Evolutionary conservation across 2,797 vertebrate genomes (phyloP).

Genomic region (Myoxocephalus aenaeus): DNA sequence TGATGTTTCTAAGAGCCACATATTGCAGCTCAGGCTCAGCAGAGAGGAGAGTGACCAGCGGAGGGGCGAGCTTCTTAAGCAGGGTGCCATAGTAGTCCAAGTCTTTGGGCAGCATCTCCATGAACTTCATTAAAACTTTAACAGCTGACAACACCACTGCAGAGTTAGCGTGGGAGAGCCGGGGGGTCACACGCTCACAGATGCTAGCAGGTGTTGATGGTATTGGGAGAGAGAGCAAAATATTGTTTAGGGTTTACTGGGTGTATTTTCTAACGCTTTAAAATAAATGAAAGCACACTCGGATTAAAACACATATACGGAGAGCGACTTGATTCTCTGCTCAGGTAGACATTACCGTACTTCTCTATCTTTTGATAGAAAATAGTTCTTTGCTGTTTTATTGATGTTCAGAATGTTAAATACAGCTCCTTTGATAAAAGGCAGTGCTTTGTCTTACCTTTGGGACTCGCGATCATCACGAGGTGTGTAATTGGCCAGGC

Average conservation of each 20-base stretch:
- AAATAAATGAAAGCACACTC: too few species aligned
- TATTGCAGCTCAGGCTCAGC: conserved; percentile 98
- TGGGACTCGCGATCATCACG: conserved; percentile 97
- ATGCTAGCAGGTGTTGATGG: conserved; percentile 82
- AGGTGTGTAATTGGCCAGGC: conserved; percentile 96
- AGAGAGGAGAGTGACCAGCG: conserved; percentile 94
- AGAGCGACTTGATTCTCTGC: not conserved
- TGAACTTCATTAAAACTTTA: conserved; percentile 99
- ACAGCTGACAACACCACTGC: conserved; percentile 97
- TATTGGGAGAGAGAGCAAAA: conserved; percentile 1
- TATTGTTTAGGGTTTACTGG: not conserved
- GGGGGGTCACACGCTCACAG: conserved; percentile 95
- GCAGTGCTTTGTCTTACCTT: conserved; percentile 83
- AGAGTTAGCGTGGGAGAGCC: conserved; percentile 97
- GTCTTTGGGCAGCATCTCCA: conserved; percentile 98
- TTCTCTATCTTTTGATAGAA: not conserved
- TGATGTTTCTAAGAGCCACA: conserved; percentile 97
- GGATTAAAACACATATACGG: not conserved
- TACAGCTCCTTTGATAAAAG: conserved; percentile 13
- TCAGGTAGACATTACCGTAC: not conserved
- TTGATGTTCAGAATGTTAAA: not conserved
- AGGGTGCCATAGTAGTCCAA: conserved; percentile 96
- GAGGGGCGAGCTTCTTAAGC: conserved; percentile 96
- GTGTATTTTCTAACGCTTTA: not conserved
- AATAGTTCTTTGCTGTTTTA: not conserved